Conservation (phyloP, 2,797 vertebrate species). For the Mus minutoides region DNA sequence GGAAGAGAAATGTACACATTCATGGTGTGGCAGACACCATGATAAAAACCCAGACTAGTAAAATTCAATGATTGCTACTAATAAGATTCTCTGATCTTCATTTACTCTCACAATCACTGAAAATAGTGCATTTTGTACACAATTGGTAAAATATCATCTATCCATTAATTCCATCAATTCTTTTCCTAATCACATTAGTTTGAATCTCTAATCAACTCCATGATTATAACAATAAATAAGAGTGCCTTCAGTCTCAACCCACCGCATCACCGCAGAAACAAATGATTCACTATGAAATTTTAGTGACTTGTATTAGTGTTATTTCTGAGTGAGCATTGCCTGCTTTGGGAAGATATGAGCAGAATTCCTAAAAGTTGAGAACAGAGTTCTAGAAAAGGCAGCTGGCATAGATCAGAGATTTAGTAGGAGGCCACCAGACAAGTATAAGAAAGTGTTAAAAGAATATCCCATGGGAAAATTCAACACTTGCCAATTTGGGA, state of each 20-base stretch:
- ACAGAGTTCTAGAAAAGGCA: neutral
- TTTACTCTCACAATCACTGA: neutral
- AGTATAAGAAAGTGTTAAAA: neutral
- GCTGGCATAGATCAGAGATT: neutral
- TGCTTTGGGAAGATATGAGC: neutral
- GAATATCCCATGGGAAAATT: neutral
- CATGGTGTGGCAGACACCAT: neutral
- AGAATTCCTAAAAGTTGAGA: neutral
- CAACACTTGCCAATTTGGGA: neutral
- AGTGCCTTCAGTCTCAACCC: neutral
- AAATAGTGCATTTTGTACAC: neutral
- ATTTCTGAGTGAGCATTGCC: neutral
- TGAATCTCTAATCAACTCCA: neutral
- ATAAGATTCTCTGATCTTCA: neutral
- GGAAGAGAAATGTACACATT: neutral
- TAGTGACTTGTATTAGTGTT: neutral
- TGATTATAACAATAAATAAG: neutral
- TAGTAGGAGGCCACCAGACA: neutral
- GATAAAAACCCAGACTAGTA: neutral
- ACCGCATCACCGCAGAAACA: neutral
- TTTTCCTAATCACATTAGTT: neutral
- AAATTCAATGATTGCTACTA: neutral
- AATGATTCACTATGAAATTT: neutral
- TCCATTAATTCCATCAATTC: neutral
- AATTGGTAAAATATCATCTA: neutral